Percentiles rank a stretch among this genome's conserved stretches.
Conservation (phyloP, 1,140 invertebrate species). For the Meteorus sp. region DNA sequence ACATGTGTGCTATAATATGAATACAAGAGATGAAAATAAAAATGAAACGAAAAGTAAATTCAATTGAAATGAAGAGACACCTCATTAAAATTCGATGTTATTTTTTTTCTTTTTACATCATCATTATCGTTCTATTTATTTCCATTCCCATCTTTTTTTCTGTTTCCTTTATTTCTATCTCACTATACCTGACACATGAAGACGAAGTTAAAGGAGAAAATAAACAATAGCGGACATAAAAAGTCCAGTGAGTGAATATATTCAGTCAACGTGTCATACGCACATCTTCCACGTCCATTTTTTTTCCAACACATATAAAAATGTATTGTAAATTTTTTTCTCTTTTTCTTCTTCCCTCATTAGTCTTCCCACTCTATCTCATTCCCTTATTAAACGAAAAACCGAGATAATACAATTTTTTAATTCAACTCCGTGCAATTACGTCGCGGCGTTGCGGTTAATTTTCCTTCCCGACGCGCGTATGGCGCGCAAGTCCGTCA, state of each 20-base stretch:
- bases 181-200: too few species aligned
- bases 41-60: constrained; percentile 6
- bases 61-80: constrained; percentile 21
- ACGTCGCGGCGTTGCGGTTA: constrained; percentile 23
- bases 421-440: constrained; percentile 26
- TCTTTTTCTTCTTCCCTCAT: constrained; percentile 2
- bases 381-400: constrained; percentile 28
- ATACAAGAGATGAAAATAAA: neutral
- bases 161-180: neutral
- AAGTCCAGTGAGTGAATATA: too few species aligned
- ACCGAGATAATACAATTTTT: constrained; percentile 29
- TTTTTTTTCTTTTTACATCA: constrained; percentile 8
- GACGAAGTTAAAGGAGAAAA: too few species aligned
- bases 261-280: too few species aligned
- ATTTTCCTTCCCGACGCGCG: constrained; percentile 19
- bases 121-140: constrained; percentile 1
- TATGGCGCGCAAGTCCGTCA: constrained; percentile 16
- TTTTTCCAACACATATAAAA: too few species aligned
- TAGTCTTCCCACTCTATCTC: constrained; percentile 8
- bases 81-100: constrained; percentile 27
- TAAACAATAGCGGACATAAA: too few species aligned
- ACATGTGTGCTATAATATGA: neutral
- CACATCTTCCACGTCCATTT: too few species aligned
- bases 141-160: neutral
- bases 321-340: neutral